Evolutionary conservation across 2,113 vertebrate genomes (phyloP).

Genomic region (Tragelaphus scriptus): DNA sequence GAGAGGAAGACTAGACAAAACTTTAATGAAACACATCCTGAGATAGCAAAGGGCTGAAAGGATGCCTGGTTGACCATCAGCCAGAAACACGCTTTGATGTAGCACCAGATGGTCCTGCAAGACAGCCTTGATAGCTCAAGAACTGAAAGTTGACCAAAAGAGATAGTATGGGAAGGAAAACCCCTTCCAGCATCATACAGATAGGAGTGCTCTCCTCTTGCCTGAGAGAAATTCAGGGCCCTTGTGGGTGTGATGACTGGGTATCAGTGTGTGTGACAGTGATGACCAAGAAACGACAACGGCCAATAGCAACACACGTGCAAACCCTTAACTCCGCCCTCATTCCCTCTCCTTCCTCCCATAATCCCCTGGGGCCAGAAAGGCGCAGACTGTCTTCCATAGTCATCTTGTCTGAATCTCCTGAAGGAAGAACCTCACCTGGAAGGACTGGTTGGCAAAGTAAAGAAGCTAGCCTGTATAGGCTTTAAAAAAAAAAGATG

Average conservation of each 20-base stretch:
- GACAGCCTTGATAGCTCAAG: background rate
- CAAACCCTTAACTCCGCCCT: background rate
- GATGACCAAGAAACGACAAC: background rate
- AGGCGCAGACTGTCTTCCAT: background rate
- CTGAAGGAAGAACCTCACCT: background rate
- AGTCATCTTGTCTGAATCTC: background rate
- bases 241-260: background rate
- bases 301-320: background rate
- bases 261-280: no score
- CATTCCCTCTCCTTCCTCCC: background rate
- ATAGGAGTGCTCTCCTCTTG: background rate
- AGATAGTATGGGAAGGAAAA: background rate
- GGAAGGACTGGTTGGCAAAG: background rate
- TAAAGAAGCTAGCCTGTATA: background rate
- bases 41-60: background rate
- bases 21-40: background rate
- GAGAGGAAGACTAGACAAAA: background rate
- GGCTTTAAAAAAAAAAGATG: background rate
- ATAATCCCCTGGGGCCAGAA: background rate
- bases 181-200: background rate
- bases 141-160: background rate
- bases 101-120: background rate
- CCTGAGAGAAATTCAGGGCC: background rate
- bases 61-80: background rate
- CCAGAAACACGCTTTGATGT: background rate